Evolutionary conservation across 2,797 vertebrate species (phyloP), one percentile per base, ranked within the genome.

Genomic region (Antennarius maculatus): DNA sequence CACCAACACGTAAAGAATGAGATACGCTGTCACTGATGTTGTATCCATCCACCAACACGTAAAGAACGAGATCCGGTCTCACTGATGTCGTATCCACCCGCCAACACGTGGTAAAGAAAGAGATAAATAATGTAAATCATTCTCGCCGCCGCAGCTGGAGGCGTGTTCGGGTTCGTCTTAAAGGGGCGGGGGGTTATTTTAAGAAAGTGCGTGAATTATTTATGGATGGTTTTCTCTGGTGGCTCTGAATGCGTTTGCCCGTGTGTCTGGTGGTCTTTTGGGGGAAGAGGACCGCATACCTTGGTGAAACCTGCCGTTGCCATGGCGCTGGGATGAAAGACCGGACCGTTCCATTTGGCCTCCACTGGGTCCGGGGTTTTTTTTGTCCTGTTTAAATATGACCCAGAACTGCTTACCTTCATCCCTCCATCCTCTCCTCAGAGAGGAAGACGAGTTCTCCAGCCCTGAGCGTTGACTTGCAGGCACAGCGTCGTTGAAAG

Each of bases 141-240:
- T 78, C 88, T 76, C 74, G 79, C 84, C 46, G 80, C 61, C 57
- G 14, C 13, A 69, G 83, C 82, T 62, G 62, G 47, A 66, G 84
- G 77, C 4, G 59, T 83, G 82, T 87, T 88, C 88, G 55, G 74
- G 61, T 81, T 68, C 79, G 61, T 84, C 82, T 79, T 72, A 71
- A 88, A 88, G 71, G 62, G 74, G 50, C 54, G 52, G 66, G 5
- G 61, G 73, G 78, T 85, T 92, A 82, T 91, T 91, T 89, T 83
- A 83, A 77, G 82, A 80, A 83, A 87, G 74, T 41, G 39, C 62
- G 56, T 87, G 77, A 88, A 92, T 88, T 81, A 88, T 90, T 85
- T 56, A 91, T 78, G 69, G 67, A 4, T 61, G 57, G 55, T 54
- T 65, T 41, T 50, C 56, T 58, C 55, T 39, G 6, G 37, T 7